Base-by-base conservation (phyloP, 2,113 vertebrate genomes). In the human (Homo sapiens) region DNA sequence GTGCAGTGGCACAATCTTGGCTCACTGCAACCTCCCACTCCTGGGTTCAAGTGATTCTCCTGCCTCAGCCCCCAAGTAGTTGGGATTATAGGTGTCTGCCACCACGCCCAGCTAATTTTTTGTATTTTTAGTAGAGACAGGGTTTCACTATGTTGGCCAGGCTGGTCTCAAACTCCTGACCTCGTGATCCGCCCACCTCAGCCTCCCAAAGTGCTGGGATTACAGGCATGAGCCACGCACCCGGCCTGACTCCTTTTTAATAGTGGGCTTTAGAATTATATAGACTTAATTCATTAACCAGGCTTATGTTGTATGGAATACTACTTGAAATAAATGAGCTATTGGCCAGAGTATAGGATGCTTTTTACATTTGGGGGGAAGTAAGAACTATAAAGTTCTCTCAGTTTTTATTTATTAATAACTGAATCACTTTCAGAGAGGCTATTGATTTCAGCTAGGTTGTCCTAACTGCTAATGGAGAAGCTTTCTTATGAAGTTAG, bases 401-500 rank as follows among this genome's bases (percentile, higher is more conserved):
- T 89, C 23, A 66, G 3, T 8, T 83, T 96, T 90, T 93, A 59
- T 82, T 82, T 38, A 40, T 83, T 59, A 57, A 59, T 2, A 14
- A 6, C 38, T 48, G 6, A 6, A 0, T 9, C 0, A 20, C 14
- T 93, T 73, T 12, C 85, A 83, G 55, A 93, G 66, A 92, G 61
- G 48, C 38, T 70, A 27, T 68, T 73, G 16, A 22, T 64, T 94
- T 92, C 78, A 55, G 59, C 18, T 90, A 81, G 16, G 27, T 89
- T 95, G 68, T 89, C 76, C 75, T 94, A 92, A 81, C 55, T 89
- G 52, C 83, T 90, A 84, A 84, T 78, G 30, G 52, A 83, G 79
- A 89, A 50, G 13, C 40, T 88, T 40, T 96, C 87, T 97, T 72
- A 90, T 99, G 99, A 99, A 99, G 52, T 96, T 83, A 59, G 50